phyloP scores from a whole-genome alignment of 35 echinoderm and acorn worm genomes.

The Heliocidaris tuberculata region DNA sequence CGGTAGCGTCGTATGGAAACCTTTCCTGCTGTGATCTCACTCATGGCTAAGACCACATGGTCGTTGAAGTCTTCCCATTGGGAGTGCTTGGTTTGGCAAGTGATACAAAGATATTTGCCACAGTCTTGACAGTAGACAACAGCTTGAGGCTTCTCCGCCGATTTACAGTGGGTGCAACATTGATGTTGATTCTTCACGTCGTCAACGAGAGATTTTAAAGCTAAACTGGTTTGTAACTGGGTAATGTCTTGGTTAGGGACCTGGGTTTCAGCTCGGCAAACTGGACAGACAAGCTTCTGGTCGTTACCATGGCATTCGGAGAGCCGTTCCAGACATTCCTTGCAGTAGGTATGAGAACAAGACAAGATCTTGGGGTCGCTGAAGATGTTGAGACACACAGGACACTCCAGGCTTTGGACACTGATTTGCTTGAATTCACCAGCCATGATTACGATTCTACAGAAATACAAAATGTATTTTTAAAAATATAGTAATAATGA shows the following conservation, averaged over 20 bases:
- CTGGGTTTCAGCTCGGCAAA: not conserved
- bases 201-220: not conserved
- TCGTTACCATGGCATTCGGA: not conserved
- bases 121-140: not conserved
- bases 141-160: not conserved
- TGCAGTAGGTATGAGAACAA: slow-evolving; percentile 22
- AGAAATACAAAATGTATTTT: no score
- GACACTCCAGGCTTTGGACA: not conserved
- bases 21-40: not conserved
- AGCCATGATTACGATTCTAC: no score
- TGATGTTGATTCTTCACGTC: not conserved
- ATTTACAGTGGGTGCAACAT: not conserved
- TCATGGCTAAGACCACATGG: not conserved
- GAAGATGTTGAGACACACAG: not conserved
- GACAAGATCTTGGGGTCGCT: not conserved
- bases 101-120: not conserved
- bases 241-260: not conserved
- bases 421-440: not conserved
- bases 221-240: not conserved
- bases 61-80: not conserved
- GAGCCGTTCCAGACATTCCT: not conserved
- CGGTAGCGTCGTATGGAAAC: not conserved
- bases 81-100: not conserved
- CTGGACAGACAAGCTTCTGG: not conserved
- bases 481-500: no score